Conservation (phyloP, 2,113 vertebrate species). For the Prunella fulvescens region DNA sequence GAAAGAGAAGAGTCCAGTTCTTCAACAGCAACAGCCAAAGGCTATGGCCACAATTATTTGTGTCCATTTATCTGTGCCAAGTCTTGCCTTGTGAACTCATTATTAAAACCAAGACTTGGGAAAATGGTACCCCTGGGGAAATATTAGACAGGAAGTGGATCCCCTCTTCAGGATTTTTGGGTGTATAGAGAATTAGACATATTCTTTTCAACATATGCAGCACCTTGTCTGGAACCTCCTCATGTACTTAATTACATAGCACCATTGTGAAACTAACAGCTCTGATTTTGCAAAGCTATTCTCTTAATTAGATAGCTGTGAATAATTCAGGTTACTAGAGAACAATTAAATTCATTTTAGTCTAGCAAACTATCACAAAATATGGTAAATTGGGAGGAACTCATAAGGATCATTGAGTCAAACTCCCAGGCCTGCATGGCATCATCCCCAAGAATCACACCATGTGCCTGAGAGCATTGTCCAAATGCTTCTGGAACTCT, state of each 20-base stretch:
- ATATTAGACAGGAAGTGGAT: background rate
- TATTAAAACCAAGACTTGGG: background rate
- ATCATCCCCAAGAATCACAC: background rate
- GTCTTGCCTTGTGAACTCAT: background rate
- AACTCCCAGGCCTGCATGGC: background rate
- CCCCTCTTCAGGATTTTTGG: background rate
- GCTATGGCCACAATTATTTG: background rate
- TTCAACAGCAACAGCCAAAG: background rate
- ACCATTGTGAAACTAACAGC: background rate
- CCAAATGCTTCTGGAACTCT: background rate
- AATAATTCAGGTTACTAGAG: background rate
- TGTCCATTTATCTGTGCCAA: background rate
- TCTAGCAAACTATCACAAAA: background rate
- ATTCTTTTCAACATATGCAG: background rate
- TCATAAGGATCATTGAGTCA: background rate
- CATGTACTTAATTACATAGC: background rate
- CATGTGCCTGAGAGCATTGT: background rate
- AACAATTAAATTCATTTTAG: background rate
- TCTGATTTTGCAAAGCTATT: background rate
- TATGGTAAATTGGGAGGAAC: fast-evolving
- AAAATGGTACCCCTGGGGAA: background rate
- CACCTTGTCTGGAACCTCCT: background rate
- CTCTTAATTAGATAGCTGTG: background rate
- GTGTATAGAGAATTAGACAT: background rate
- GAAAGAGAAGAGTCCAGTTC: background rate